Evolutionary conservation across 2,113 vertebrate species (phyloP), one percentile per base, ranked within the genome.

Genomic region (Xenopus borealis): DNA sequence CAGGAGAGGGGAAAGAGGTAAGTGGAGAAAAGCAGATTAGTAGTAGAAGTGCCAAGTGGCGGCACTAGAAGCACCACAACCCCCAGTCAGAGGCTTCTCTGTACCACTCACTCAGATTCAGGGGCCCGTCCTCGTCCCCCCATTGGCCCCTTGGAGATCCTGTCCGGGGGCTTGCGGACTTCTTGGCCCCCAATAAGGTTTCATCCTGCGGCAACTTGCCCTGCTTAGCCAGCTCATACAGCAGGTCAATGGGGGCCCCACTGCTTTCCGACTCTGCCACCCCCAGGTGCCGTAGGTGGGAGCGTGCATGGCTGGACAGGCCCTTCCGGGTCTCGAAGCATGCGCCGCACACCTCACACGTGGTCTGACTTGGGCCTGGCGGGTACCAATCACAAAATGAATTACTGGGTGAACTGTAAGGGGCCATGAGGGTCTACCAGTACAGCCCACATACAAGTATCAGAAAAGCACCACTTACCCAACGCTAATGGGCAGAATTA

Each of bases 51-150:
- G 74, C 58, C 58, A 23, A 16, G 0, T 4, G 10, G 10, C 58
- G 12, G 18, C 19, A 20, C 19, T 12, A 61, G 20, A 61, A 23
- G 23, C 47, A 20, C 0, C 10, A 66, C 66, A 12, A 45, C 65
- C 72, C 62, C 9, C 9, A 53, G 61, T 61, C 65, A 16, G 45
- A 46, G 53, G 52, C 65, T 62, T 47, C 55, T 50, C 66, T 44
- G 50, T 82, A 83, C 12, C 72, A 92, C 96, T 95, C 91, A 98
- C 96, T 95, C 80, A 98, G 90, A 85, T 98, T 98, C 72, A 98
- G 91, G 16, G 96, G 96, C 69, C 94, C 94, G 52, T 98, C 95
- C 6, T 93, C 93, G 47, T 97, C 95, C 75, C 91, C 79, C 90
- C 90, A 92, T 72, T 88, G 90, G 1, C 86, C 78, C 69, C 86